Conservation (phyloP, 2,797 vertebrate species). For the Heliangelus exortis region DNA sequence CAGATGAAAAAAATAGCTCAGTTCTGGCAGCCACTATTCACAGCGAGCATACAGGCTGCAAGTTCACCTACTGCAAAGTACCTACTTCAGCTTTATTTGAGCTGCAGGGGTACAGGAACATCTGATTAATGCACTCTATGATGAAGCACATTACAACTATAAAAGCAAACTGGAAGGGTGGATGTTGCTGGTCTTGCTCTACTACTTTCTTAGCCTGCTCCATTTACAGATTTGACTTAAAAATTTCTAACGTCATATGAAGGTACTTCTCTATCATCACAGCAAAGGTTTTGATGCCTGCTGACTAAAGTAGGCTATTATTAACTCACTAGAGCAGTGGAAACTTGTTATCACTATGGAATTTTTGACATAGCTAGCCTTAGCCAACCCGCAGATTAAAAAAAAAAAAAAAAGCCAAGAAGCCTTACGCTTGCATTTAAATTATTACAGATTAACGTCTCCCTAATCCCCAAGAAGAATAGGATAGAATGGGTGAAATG, state of each 20-base stretch:
- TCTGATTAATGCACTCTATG: neutral
- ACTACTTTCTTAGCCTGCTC: slow-evolving; percentile 10
- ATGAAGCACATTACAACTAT: slow-evolving; percentile 13
- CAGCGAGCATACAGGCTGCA: neutral
- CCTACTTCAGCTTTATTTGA: neutral
- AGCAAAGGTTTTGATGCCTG: neutral
- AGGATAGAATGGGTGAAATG: neutral
- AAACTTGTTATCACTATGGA: slow-evolving; percentile 39
- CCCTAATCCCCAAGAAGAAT: neutral
- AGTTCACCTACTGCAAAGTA: neutral
- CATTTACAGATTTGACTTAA: slow-evolving; percentile 9
- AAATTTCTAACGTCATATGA: neutral
- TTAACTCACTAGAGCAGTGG: slow-evolving; percentile 44
- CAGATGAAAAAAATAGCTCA: neutral
- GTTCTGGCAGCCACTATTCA: neutral
- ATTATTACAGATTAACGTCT: neutral
- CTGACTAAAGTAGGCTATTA: slow-evolving; percentile 44
- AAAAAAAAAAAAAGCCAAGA: neutral
- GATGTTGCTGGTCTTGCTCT: slow-evolving; percentile 46
- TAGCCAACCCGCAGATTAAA: neutral
- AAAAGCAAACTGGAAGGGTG: neutral
- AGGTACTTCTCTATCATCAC: neutral
- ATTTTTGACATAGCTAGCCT: slow-evolving; percentile 41
- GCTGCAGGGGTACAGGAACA: neutral
- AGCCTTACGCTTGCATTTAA: neutral